Base-by-base conservation (phyloP, 2,888 invertebrate genomes). In the Neoitamus cyanurus region DNA sequence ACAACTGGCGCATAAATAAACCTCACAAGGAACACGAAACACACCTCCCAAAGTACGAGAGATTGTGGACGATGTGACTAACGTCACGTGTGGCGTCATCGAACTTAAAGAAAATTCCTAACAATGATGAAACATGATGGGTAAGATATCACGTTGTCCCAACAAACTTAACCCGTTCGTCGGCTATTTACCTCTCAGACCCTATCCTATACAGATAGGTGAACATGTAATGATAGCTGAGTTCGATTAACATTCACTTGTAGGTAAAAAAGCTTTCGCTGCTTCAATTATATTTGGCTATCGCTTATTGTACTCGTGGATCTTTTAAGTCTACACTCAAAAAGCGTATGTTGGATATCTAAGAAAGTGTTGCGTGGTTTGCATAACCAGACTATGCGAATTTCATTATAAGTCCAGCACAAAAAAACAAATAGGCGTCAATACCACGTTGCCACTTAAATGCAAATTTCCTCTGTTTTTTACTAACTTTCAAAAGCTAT, bases 11-110 rank as follows among this genome's bases (percentile, higher is more conserved):
- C 34, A 73, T 36, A 36, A 73, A 36, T 7, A 73, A 31, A 73
- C 9, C 58, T 58, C 58, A 58, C 36, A 15, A 36, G 58, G 31
- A 80, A 42, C 73, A 20, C n/a, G 15, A 73, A 73, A 73, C 48
- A 80, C 80, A 80, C 80, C 80, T 80, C 80, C 80, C n/a, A 80
- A 42, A 28, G 25, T 58, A 58, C 13, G 11, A 15, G 20, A 70
- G n/a, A 70, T 30, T 70, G 73, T 73, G n/a, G 7, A 73, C 36
- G 3, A 2, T 9, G 58, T 58, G 31, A 36, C 0, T 1, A 6
- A 73, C 37, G 73, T 73, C 73, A 73, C 34, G 73, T 73, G 15
- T 73, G 11, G 30, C 73, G 73, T 73, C 73, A 73, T 36, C 73
- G 34, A 73, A 73, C 11, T 31, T 31, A 31, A 70, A 31, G n/a